Base-by-base conservation (phyloP, 2,113 vertebrate genomes). In the Argyrosomus japonicus region DNA sequence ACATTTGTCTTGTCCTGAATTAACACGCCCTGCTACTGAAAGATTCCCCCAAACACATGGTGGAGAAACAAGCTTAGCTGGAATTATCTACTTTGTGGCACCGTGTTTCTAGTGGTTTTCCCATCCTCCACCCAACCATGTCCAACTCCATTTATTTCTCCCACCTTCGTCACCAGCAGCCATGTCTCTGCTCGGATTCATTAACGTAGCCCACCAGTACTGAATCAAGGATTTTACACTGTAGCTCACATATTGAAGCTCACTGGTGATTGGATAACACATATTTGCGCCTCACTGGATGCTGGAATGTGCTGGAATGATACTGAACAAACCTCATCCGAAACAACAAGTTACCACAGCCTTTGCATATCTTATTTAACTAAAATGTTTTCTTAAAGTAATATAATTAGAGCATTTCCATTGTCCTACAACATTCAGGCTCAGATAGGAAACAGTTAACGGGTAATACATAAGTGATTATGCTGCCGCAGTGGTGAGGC, bases 401-500 rank as follows among this genome's bases (percentile, higher is more conserved):
- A 12, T 23, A 50, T 47, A 13, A 47, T 47, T 13, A 62, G 51
- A 50, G 2, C 14, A n/a, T 45, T 57, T 9, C 7, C 19, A 48
- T 23, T 12, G 4, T 23, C 21, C 25, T 29, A 19, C 8, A 12
- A 68, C 50, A 17, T 64, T 23, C 7, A 57, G 21, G 5, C 17
- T 61, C 21, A 48, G 63, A 68, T 1, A 63, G 40, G 19, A 60
- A 81, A 75, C 58, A 51, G 58, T 18, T 77, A 8, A 67, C 43
- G 58, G 23, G 51, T 32, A n/a, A 69, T 53, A 29, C 58, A 77
- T 54, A 32, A 48, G 60, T 75, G 60, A 86, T 85, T 77, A 77
- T 56, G 13, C 79, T 76, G 79, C 80, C 7, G 75, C 85, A 71
- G 50, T 25, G 65, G 53, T 58, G 32, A 63, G 32, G 57, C 62